Base-by-base conservation (phyloP, 2,888 invertebrate species). In the Reticulitermes lucifugus region DNA sequence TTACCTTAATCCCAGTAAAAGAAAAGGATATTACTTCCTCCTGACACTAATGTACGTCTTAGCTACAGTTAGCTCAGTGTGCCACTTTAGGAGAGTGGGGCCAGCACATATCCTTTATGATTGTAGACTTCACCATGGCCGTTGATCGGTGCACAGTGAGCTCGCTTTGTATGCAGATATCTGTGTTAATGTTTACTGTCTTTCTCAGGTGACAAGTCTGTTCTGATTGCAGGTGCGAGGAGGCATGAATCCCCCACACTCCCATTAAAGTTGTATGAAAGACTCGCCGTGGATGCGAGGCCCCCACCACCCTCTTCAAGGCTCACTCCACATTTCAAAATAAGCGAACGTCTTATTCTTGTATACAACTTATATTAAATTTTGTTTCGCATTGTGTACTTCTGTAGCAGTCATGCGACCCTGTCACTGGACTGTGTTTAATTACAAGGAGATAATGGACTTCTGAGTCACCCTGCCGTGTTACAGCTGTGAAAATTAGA, bases 121-220 rank as follows among this genome's bases (percentile, higher is more conserved):
- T 55, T 18, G 65, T 2, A 65, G 10, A 25, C 65, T 25, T n/a
- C 65, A n/a, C n/a, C 18, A 35, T 71, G 25, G 71, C 35, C 29
- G 18, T 35, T 21, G 21, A 12, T 41, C 41, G 73, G 41, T 9
- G n/a, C 12, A 46, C n/a, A 77, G n/a, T 46, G n/a, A 51, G 65
- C 22, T 43, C 41, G 41, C 7, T 70, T 41, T 29, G 65, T 65
- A 79, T 83, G n/a, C 46, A 59, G 60, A 22, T 85, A 46, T 85
- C 65, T 79, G 85, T 85, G 83, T 85, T 59, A 80, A 84, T 65
- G 83, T 85, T 80, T 87, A 89, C 93, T 93, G 93, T 94, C 93
- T 93, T 93, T 93, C 93, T 93, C 93, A 95, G 95, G 95, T 94
- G 95, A 95, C 93, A 95, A 95, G 93, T 94, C 95, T 93, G 95